Evolutionary conservation across 2,797 vertebrate species (phyloP), one percentile per base, ranked within the genome.

Genomic region (Coregonus ussuriensis): DNA sequence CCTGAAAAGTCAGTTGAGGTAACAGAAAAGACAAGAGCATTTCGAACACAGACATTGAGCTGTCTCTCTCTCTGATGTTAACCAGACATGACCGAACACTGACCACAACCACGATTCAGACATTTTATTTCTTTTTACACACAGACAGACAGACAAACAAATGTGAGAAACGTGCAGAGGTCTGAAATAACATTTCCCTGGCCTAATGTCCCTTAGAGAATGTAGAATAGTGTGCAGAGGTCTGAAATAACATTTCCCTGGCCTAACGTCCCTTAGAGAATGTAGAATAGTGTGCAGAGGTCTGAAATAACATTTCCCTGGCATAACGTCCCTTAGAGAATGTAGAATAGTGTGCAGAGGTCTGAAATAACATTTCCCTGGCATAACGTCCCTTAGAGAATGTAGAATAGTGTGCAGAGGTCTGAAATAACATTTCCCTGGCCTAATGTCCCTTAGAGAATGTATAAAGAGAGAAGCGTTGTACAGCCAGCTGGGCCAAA

Each of bases 51-150:
- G 76, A 81, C 85, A 76, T 66, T 21, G 82, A 86, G 87, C 75
- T 81, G 80, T 82, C 79, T 88, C 41, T 15, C 52, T 88, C 29
- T 18, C 52, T 88, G 91, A 93, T 88, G 91, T 91, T 89, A 90
- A 91, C 89, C 90, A 90, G 77, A 83, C 74, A 65, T 79, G 78
- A 86, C 81, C 73, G 80, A 83, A 85, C 83, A 83, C 56, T 13
- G 52, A 71, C 86, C 84, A 77, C 84, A 86, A 79, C 87, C 84
- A 79, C 81, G 79, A 71, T 81, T 82, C 66, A 71, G 33, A 83
- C 74, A 67, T 80, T 84, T 79, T 65, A 70, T 72, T 77, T 84
- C 72, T 82, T 67, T 71, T 63, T 79, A 35, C 0, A 78, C 25
- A n/a, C 70, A 29, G 33, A 74, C n/a, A 25, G 21, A 79, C 75